These are phyloP conservation scores for Drosophila ustulata DNA, from an alignment of 2,888 invertebrate genomes.

Conservation along the genomic window DNA sequence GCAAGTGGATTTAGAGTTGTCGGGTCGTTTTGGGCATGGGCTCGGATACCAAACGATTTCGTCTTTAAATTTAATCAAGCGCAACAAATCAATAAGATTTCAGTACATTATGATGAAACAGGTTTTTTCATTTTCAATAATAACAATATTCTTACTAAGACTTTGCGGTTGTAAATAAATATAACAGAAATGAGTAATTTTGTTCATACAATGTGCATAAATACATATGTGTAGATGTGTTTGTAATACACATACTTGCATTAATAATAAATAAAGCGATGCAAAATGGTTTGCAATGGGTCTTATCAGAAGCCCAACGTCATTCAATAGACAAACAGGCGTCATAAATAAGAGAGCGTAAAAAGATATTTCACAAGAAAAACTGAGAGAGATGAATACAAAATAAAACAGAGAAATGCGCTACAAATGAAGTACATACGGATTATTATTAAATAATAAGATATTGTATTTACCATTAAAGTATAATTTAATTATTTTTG, in stretches of 20 bases:
- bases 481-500: too few relatives aligned
- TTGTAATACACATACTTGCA: neutral
- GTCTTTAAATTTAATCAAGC: neutral
- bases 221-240: neutral
- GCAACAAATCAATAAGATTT: neutral
- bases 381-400: neutral
- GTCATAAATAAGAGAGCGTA: neutral
- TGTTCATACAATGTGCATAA: neutral
- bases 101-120: neutral
- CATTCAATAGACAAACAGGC: constrained; percentile 17
- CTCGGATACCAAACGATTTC: neutral
- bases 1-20: constrained; percentile 54
- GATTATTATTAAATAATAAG: neutral
- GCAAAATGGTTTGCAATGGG: constrained; percentile 16
- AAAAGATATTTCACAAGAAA: neutral
- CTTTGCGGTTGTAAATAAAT: neutral
- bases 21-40: neutral
- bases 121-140: neutral
- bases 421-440: neutral
- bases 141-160: neutral
- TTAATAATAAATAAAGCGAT: neutral
- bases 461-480: too few relatives aligned
- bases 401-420: neutral
- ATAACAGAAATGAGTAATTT: constrained; percentile 8
- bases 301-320: constrained; percentile 24